Base-by-base conservation (phyloP, 2,113 vertebrate species). In the Corvus hawaiiensis region DNA sequence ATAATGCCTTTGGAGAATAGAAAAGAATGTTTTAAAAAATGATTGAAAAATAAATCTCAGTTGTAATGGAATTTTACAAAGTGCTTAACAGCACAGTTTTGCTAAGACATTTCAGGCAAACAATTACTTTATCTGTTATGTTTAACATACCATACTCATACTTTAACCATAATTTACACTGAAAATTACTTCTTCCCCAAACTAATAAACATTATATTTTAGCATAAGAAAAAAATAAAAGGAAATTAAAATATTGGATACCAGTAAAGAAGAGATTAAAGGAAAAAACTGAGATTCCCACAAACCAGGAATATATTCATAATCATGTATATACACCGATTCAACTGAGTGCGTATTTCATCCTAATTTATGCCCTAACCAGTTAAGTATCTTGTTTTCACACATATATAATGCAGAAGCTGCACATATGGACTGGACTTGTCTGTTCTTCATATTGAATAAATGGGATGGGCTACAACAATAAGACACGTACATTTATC, bases 51-150 rank as follows among this genome's bases (percentile, higher is more conserved):
- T 88, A 97, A 88, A 85, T 82, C 64, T 91, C 37, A 74, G 16
- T 82, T 75, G 66, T 93, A 97, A 93, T 85, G 46, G 90, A 90
- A 95, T 89, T 90, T 88, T 64, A 71, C 32, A 35, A 96, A 93
- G 74, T 92, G 52, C 58, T 96, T 93, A 95, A 94, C 43, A 77
- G 12, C 14, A 86, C 41, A 88, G 48, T 89, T 97, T 95, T 83
- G 64, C 73, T 76, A 63, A 32, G 46, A 69, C 6, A 5, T 52
- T 95, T 89, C 23, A 85, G 48, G 71, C 58, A 87, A 71, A 73
- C 66, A 92, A 80, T n/a, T 7, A 69, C 62, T 84, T 69, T 94
- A 96, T 94, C 74, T 93, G 74, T 35, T 89, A 28, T 68, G 49
- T 92, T 97, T 94, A 93, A 91, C 80, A 91, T 90, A 93, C 64